Conservation (phyloP, 2,888 invertebrate genomes). For the Seira ritae region DNA sequence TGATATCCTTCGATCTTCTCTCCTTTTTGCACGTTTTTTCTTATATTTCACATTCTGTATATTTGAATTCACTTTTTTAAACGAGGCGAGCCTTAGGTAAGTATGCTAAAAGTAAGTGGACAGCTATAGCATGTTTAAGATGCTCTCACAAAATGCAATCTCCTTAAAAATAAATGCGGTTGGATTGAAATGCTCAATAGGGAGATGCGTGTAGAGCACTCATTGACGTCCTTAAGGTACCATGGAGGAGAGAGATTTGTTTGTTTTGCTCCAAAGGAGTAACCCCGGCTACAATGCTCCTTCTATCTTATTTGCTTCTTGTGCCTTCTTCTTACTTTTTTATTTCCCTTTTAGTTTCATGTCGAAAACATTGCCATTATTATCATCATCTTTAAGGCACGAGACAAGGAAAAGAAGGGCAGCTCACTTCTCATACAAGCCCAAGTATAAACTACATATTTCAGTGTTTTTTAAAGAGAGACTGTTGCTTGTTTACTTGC, state of each 20-base stretch:
- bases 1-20: background rate
- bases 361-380: background rate
- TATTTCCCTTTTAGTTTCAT: background rate
- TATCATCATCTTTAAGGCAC: background rate
- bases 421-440: background rate
- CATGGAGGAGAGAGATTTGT: constrained; percentile 1
- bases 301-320: background rate
- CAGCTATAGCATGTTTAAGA: background rate
- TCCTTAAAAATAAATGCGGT: too few species aligned
- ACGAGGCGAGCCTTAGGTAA: background rate
- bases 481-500: background rate
- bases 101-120: background rate
- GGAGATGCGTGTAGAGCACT: background rate
- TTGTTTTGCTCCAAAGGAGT: background rate
- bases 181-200: background rate
- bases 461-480: background rate
- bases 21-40: background rate
- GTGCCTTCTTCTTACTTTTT: background rate
- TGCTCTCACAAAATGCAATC: background rate
- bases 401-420: background rate
- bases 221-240: background rate
- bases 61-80: constrained; percentile 1
- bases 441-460: too few species aligned
- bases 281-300: too few species aligned
- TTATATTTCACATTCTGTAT: background rate